Evolutionary conservation across 2,113 vertebrate genomes (phyloP), one percentile per base, ranked within the genome.

Genomic region (Scopus umbretta): DNA sequence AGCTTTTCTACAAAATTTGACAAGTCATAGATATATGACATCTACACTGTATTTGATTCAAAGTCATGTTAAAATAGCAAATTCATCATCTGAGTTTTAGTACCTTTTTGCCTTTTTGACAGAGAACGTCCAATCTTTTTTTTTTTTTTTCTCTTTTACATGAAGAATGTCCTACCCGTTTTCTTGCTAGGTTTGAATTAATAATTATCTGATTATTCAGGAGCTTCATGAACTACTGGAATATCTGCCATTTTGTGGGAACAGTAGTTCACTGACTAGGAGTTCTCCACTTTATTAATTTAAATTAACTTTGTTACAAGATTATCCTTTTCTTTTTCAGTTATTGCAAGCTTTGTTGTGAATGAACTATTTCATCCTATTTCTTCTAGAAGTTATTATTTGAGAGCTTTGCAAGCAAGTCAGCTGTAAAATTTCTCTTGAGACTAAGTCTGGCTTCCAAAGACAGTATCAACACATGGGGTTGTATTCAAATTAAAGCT

Each of bases 341-440:
- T 58, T 90, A 47, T 68, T 68, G 42, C 16, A 71, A 47, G 16
- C 29, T 75, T 80, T 81, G 20, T 42, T 81, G 43, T 56, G 61
- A 72, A 58, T 30, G 8, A 36, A 36, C 15, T n/a, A n/a, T n/a
- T n/a, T n/a, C 34, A 15, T 61, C 40, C 19, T 43, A 11, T 32
- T 90, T 94, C 12, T 68, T 71, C 43, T n/a, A 83, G 50, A 86
- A 93, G 86, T 26, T 65, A 29, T 55, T 63, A 42, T 42, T 16
- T 56, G 43, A 95, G 74, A 82, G 25, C 16, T 91, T 82, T 79
- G n/a, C 52, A 80, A 94, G 34, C 19, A 90, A 63, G 49, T 79
- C 43, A 90, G n/a, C 10, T 32, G 36, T 61, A 87, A 89, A 89
- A 90, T 91, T 79, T 96, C 87, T 95, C 80, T 79, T 67, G 84